phyloP scores from a whole-genome alignment of 2,113 vertebrate species.

The Xiphorhynchus elegans region DNA sequence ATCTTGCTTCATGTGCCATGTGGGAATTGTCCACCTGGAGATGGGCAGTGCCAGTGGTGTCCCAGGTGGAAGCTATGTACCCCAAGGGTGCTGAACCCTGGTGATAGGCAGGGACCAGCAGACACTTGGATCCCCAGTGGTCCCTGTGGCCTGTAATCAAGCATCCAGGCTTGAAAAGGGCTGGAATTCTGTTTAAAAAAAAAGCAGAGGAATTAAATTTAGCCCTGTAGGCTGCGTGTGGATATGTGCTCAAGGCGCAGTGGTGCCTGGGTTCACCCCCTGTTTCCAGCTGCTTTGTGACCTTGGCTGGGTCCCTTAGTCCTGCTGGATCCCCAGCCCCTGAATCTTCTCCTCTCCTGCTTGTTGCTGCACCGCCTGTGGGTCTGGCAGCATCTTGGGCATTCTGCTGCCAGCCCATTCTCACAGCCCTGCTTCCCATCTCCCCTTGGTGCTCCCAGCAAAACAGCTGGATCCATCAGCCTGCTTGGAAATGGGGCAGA shows the following conservation, averaged over 20 bases:
- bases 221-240: neutral
- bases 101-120: neutral
- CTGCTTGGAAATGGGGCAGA: neutral
- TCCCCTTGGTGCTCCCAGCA: neutral
- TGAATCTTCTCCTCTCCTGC: neutral
- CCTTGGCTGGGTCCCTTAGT: conserved; percentile 5
- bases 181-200: neutral
- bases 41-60: neutral
- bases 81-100: neutral
- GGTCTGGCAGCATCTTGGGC: neutral
- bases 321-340: neutral
- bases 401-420: neutral
- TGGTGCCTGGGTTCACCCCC: neutral
- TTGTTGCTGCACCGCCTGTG: neutral
- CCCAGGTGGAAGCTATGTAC: fast-evolving
- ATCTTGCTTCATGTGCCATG: fast-evolving
- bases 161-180: neutral
- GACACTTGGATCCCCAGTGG: fast-evolving
- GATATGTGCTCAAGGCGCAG: neutral
- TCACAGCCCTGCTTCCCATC: neutral
- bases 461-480: neutral
- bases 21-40: neutral
- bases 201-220: neutral
- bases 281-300: neutral
- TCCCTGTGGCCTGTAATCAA: neutral